Percentiles rank a stretch among this genome's conserved stretches.
phyloP scores from a whole-genome alignment of 2,113 vertebrate genomes.

The Atherinomorus stipes region DNA sequence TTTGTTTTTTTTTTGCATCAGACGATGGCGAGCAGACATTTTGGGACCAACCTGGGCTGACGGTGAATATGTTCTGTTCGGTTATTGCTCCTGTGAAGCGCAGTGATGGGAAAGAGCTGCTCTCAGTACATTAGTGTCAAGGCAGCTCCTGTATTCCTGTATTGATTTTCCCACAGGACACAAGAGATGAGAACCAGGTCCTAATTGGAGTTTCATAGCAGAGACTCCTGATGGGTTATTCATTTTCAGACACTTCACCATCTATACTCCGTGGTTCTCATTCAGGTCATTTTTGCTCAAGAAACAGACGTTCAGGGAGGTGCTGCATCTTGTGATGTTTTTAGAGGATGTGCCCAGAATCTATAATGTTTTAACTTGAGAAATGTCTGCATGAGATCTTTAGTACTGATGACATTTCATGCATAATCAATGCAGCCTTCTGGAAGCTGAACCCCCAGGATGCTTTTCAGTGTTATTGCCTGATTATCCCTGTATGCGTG shows the following conservation, averaged over 20 bases:
- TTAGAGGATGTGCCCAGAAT: conserved; percentile 10
- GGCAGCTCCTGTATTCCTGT: conserved; percentile 55
- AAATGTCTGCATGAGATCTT: neutral
- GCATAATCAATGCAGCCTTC: neutral
- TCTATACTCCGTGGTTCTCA: conserved; percentile 12
- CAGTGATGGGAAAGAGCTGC: conserved; percentile 14
- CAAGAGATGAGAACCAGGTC: conserved; percentile 39
- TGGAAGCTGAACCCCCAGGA: neutral
- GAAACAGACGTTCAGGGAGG: no score
- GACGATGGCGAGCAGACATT: conserved; percentile 51
- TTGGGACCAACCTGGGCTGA: conserved; percentile 14
- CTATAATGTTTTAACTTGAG: neutral
- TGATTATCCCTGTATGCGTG: conserved; percentile 8
- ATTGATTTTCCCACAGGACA: conserved; percentile 70
- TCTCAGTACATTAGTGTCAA: conserved; percentile 57
- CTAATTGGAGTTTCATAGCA: conserved; percentile 63
- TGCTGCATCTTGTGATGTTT: conserved; percentile 8
- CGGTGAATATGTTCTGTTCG: conserved; percentile 44
- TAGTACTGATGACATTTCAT: conserved; percentile 7
- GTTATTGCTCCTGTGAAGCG: conserved; percentile 37
- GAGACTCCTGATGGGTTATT: conserved; percentile 55
- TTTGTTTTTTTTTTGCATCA: conserved; percentile 23
- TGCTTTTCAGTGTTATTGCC: conserved; percentile 17
- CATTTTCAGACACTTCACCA: conserved; percentile 37
- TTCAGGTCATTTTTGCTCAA: conserved; percentile 34